Evolutionary conservation across 2,888 invertebrate genomes (phyloP).

Genomic region (Pocota personata): DNA sequence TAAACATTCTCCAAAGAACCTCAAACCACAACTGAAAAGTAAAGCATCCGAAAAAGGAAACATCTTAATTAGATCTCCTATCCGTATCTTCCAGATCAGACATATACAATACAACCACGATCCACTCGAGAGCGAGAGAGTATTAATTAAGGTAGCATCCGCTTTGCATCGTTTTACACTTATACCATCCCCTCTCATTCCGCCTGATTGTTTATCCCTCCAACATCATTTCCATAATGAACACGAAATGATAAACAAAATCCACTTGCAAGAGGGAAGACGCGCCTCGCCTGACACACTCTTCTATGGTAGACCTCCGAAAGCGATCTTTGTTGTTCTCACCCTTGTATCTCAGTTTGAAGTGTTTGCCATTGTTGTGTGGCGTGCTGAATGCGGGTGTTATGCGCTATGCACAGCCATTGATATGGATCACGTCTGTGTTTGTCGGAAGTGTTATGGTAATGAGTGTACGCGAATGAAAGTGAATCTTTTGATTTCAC

Average conservation of each 20-base stretch:
- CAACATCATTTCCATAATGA: conserved; percentile 45
- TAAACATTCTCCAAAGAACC: conserved; percentile 59
- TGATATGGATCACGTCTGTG: conserved; percentile 54
- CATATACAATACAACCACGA: conserved; percentile 1
- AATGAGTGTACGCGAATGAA: conserved; percentile 35
- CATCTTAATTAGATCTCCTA: conserved; percentile 55
- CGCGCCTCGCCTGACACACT: conserved; percentile 21
- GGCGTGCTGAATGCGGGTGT: conserved; percentile 51
- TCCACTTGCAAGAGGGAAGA: conserved; percentile 37
- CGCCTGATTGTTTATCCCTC: conserved; percentile 28
- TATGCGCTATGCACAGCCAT: conserved; percentile 38
- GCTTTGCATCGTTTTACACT: conserved; percentile 60
- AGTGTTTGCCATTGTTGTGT: conserved; percentile 56
- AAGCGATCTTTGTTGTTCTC: conserved; percentile 61
- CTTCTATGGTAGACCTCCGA: conserved; percentile 44
- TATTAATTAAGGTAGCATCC: conserved; percentile 68
- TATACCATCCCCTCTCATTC: not conserved
- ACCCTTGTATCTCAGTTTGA: conserved; percentile 56
- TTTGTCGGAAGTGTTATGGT: conserved; percentile 53
- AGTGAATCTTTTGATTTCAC: conserved; percentile 30
- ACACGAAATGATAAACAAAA: conserved; percentile 56
- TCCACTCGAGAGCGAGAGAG: conserved; percentile 37
- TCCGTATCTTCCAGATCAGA: conserved; percentile 59
- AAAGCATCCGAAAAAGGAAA: conserved; percentile 14
- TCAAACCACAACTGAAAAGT: conserved; percentile 63